These are phyloP conservation scores for Raphicerus campestris DNA, from an alignment of 2,113 vertebrate species.

Conservation along the genomic window DNA sequence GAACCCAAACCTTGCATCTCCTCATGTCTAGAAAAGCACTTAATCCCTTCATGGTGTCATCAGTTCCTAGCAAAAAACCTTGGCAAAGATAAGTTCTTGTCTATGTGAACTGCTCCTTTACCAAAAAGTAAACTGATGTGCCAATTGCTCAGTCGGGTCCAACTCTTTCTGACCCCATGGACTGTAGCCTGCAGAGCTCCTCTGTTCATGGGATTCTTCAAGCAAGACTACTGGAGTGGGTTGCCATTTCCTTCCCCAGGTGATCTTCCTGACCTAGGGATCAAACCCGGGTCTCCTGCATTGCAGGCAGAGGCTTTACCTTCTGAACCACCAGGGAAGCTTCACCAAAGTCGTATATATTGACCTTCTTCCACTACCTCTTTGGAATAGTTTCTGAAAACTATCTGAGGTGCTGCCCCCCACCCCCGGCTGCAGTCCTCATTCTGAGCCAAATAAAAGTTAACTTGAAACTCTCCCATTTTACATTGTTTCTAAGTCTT, in stretches of 20 bases:
- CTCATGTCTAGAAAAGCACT: background rate
- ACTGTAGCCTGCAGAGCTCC: background rate
- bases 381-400: background rate
- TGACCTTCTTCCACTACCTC: background rate
- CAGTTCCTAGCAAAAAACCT: background rate
- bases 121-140: background rate
- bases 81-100: background rate
- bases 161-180: background rate
- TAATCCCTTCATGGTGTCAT: background rate
- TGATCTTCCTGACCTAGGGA: background rate
- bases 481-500: background rate
- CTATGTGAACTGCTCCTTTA: background rate
- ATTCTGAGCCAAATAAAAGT: background rate
- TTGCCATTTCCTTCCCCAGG: background rate
- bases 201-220: background rate
- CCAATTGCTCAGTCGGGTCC: background rate
- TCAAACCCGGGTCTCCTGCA: rapidly evolving
- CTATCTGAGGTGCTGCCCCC: background rate
- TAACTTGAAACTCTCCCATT: background rate
- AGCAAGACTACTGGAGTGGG: background rate
- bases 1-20: background rate
- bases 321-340: background rate
- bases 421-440: background rate
- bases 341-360: background rate
- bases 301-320: background rate